Evolutionary conservation across 2,888 invertebrate species (phyloP).

Genomic region (Eucera pruinosa): DNA sequence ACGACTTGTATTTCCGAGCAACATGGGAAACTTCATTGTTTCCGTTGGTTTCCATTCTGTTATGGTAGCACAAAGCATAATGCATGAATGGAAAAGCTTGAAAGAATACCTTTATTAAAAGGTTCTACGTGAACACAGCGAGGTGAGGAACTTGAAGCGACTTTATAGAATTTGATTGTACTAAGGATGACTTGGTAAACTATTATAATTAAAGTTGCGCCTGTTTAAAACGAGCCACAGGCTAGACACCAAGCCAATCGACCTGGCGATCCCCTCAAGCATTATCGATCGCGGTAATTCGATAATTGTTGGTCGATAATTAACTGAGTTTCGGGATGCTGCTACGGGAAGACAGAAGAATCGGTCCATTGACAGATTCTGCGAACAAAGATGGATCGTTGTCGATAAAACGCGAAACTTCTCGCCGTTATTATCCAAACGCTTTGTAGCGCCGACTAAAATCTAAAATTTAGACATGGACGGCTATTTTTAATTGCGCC

Average conservation of each 20-base stretch:
- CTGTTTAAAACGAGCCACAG: background rate
- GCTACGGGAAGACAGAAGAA: background rate
- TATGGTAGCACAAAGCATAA: no score
- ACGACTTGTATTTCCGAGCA: background rate
- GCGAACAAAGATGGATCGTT: background rate
- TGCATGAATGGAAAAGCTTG: background rate
- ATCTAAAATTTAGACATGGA: no score
- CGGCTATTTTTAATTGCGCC: no score
- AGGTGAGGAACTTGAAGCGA: no score
- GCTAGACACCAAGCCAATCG: background rate
- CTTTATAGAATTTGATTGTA: no score
- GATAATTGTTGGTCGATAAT: slow-evolving; percentile 52
- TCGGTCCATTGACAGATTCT: background rate
- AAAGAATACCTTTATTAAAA: background rate
- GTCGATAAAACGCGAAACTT: slow-evolving; percentile 6
- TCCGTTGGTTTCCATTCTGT: background rate
- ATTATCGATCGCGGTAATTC: slow-evolving; percentile 50
- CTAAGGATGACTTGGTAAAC: background rate
- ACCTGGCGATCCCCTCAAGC: background rate
- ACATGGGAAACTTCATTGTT: background rate
- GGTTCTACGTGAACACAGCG: no score
- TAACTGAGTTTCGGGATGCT: slow-evolving; percentile 38
- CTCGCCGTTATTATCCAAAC: slow-evolving; percentile 13
- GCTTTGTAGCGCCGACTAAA: background rate
- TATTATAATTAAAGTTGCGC: background rate